These are phyloP conservation scores for Montipora foliosa DNA, from an alignment of 64 coral and sea anemone species.

Conservation along the genomic window DNA sequence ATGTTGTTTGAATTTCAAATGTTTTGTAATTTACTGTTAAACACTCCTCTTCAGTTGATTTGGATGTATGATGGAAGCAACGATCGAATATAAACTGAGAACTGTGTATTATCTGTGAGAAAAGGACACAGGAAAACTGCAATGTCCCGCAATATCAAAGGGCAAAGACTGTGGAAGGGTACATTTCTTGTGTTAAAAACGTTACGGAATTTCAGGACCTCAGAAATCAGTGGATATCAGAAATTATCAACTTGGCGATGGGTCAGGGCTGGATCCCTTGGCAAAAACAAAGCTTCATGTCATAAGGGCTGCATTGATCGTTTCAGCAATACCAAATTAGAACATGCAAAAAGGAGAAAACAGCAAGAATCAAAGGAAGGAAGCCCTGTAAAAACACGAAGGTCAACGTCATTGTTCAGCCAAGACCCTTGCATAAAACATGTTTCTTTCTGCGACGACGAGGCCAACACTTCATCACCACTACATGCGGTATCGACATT, in stretches of 20 bases:
- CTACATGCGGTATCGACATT: slow-evolving; percentile 43
- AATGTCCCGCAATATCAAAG: slow-evolving; percentile 72
- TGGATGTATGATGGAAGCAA: no score
- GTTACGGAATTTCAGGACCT: slow-evolving; percentile 16
- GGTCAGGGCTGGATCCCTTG: slow-evolving; percentile 24
- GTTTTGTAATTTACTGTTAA: no score
- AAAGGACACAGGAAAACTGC: slow-evolving; percentile 31
- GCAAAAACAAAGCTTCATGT: slow-evolving; percentile 26
- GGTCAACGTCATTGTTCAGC: slow-evolving; percentile 28
- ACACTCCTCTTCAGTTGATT: no score
- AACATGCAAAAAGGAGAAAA: slow-evolving; percentile 38
- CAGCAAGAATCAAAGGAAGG: neutral
- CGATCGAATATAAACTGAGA: slow-evolving; percentile 12
- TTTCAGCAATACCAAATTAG: slow-evolving; percentile 69
- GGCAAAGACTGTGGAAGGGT: slow-evolving; percentile 50
- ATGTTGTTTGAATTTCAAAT: no score
- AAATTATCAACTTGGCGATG: slow-evolving; percentile 7
- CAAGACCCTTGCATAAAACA: neutral
- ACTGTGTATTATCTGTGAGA: slow-evolving; percentile 52
- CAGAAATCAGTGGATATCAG: neutral
- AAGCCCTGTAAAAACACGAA: slow-evolving; percentile 45
- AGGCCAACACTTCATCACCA: slow-evolving; percentile 10
- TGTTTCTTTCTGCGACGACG: slow-evolving; percentile 13
- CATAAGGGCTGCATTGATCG: slow-evolving; percentile 27
- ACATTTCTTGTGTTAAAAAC: slow-evolving; percentile 56